Conservation (phyloP, 2,113 vertebrate genomes). For the Poeciliopsis occidentalis region DNA sequence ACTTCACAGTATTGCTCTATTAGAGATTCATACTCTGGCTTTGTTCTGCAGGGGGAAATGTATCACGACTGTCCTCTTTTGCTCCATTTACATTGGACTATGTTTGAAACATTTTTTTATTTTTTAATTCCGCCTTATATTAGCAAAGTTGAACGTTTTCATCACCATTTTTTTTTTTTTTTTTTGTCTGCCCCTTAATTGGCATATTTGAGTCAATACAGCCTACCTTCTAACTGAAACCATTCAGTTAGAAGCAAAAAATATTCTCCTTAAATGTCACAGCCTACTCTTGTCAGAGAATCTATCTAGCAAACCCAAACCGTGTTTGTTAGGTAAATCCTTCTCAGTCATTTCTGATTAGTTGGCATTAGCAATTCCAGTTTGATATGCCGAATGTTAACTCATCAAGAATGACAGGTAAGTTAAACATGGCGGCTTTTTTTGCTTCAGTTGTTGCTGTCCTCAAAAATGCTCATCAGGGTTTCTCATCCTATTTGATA, state of each 20-base stretch:
- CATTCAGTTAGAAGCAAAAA: not conserved
- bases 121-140: not conserved
- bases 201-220: not conserved
- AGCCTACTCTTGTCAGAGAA: not conserved
- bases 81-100: not conserved
- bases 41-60: not conserved
- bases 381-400: too few relatives aligned
- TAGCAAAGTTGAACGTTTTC: not conserved
- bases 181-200: not conserved
- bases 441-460: too few relatives aligned
- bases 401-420: too few relatives aligned
- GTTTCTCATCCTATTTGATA: too few relatives aligned
- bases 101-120: not conserved
- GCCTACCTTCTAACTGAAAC: too few relatives aligned
- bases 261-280: not conserved
- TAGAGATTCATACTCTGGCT: not conserved
- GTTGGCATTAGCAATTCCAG: too few relatives aligned
- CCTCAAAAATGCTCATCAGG: too few relatives aligned
- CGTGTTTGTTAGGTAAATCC: not conserved
- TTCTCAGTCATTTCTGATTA: too few relatives aligned
- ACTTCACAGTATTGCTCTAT: not conserved
- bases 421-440: too few relatives aligned
- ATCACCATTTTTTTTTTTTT: too few relatives aligned
- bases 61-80: not conserved
- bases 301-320: not conserved